Conservation (phyloP, 53 echinoderm and acorn worm species). For the Patiria pectinifera region DNA sequence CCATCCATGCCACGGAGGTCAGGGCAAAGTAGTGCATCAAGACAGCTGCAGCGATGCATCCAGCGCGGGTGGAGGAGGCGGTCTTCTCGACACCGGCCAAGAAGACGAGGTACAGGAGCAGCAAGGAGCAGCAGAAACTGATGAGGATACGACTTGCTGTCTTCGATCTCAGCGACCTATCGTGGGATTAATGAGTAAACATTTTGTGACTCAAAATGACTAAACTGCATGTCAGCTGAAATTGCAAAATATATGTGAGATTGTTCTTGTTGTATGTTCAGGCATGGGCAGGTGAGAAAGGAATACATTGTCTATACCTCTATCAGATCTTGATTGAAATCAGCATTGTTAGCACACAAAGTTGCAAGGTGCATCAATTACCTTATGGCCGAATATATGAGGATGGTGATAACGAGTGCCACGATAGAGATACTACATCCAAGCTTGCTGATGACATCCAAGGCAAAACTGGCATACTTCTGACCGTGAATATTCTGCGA, state of each 20-base stretch:
- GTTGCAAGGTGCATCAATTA: background rate
- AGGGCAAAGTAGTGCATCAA: slow-evolving; percentile 84
- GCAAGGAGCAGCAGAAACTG: slow-evolving; percentile 66
- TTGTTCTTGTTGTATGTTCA: no score
- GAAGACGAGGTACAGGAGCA: slow-evolving; percentile 74
- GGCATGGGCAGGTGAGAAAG: no score
- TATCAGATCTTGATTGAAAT: background rate
- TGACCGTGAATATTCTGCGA: background rate
- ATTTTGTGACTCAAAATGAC: background rate
- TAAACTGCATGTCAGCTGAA: no score
- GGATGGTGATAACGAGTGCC: background rate
- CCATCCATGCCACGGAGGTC: slow-evolving; percentile 85
- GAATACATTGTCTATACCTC: background rate
- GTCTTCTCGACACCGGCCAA: slow-evolving; percentile 66
- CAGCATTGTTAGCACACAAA: background rate
- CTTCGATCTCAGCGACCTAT: slow-evolving; percentile 58
- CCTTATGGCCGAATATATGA: background rate
- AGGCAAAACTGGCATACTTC: background rate
- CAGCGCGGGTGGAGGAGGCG: slow-evolving; percentile 19
- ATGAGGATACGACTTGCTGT: slow-evolving; percentile 68
- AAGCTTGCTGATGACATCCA: background rate
- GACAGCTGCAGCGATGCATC: slow-evolving; percentile 76
- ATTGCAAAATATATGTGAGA: no score
- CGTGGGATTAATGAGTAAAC: background rate
- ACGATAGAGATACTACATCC: background rate